phyloP scores from a whole-genome alignment of 2,888 invertebrate genomes.

The Zaprionus obscuricornis region DNA sequence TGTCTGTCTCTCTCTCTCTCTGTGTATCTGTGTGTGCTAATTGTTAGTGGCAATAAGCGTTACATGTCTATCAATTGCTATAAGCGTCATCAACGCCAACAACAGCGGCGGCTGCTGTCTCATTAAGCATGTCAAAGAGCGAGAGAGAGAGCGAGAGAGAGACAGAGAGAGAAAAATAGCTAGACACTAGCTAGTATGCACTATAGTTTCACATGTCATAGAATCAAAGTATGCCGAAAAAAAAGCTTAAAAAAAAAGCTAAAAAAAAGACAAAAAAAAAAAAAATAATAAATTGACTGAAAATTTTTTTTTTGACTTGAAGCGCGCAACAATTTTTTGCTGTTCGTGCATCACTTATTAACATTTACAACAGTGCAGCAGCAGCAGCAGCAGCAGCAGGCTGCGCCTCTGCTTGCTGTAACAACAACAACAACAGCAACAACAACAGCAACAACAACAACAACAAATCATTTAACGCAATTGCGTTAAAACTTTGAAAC shows the following conservation, averaged over 20 bases:
- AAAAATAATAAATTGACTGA: slow-evolving; percentile 18
- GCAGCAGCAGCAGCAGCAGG: slow-evolving; percentile 8
- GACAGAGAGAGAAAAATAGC: too few relatives aligned
- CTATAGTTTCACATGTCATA: too few relatives aligned
- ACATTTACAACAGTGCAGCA: slow-evolving; percentile 59
- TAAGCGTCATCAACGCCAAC: slow-evolving; percentile 19
- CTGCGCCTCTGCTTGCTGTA: not conserved
- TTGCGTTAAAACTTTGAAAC: slow-evolving; percentile 72
- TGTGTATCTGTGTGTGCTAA: slow-evolving; percentile 53
- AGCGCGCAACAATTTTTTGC: slow-evolving; percentile 19
- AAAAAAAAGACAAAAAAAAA: not conserved
- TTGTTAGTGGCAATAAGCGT: slow-evolving; percentile 34
- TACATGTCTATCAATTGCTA: slow-evolving; percentile 26
- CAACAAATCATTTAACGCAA: slow-evolving; percentile 72
- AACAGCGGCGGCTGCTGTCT: too few relatives aligned
- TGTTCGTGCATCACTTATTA: slow-evolving; percentile 68
- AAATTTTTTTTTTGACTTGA: slow-evolving; percentile 1
- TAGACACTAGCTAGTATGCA: too few relatives aligned
- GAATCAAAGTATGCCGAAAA: too few relatives aligned
- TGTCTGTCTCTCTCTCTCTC: slow-evolving; percentile 7
- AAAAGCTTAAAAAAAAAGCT: slow-evolving; percentile 6
- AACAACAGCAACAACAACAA: slow-evolving; percentile 4
- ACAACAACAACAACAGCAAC: not conserved
- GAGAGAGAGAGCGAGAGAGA: too few relatives aligned
- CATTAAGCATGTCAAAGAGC: too few relatives aligned